Conservation (phyloP, 2,113 vertebrate species). For the Zapornia atra region DNA sequence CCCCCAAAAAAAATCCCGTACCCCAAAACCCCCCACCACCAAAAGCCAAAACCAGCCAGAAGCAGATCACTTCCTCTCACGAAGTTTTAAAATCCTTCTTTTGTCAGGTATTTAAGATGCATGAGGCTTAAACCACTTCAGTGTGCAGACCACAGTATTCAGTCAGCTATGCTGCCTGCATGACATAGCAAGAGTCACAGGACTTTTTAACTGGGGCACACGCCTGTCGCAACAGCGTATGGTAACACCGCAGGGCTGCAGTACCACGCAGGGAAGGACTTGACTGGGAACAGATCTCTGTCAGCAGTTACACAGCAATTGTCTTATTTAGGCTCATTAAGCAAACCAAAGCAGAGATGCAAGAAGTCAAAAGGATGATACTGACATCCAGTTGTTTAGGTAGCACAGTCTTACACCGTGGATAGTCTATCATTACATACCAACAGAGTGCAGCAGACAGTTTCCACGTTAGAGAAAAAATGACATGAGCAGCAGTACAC, state of each 20-base stretch:
- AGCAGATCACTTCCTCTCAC: neutral
- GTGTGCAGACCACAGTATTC: neutral
- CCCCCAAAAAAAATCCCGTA: neutral
- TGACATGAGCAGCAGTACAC: neutral
- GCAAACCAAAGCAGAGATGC: neutral
- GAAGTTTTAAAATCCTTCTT: neutral
- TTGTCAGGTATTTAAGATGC: neutral
- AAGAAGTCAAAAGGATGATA: neutral
- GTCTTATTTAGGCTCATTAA: neutral
- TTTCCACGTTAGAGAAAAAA: neutral
- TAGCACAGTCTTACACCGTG: neutral
- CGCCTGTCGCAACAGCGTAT: neutral
- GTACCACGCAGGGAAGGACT: neutral
- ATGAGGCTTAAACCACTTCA: neutral
- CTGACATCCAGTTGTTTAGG: neutral
- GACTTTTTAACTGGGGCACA: neutral
- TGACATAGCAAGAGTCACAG: neutral
- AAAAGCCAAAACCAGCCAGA: neutral
- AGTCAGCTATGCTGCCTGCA: neutral
- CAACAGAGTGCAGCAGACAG: neutral
- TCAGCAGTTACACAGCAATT: neutral
- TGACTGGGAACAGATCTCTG: neutral
- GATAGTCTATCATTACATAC: neutral
- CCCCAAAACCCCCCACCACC: neutral
- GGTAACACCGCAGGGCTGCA: neutral